Percentiles rank a stretch among this genome's conserved stretches.
Conservation (phyloP, 2,797 vertebrate genomes). For the Alcedo quadribrachys region DNA sequence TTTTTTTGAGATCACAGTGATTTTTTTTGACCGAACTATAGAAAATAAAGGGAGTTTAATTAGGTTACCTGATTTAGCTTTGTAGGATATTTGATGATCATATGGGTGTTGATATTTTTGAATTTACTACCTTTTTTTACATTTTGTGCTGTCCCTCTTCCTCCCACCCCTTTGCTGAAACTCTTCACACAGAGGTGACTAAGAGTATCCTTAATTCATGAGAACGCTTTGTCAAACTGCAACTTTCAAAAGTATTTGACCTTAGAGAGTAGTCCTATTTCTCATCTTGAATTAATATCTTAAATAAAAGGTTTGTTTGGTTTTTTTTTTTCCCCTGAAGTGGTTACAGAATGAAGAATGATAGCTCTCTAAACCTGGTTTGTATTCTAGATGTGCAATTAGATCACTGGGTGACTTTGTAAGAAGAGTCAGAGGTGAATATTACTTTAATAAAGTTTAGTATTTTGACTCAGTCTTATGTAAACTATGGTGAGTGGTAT, state of each 20-base stretch:
- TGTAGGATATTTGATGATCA: not conserved
- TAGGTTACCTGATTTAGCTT: not conserved
- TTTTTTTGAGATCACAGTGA: not conserved
- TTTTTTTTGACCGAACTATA: not conserved
- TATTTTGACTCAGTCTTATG: not conserved
- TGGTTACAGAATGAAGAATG: not conserved
- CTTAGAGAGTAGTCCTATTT: not conserved
- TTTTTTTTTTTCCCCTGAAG: not conserved
- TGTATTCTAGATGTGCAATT: not conserved
- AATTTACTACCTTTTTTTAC: too few relatives aligned
- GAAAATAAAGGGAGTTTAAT: not conserved
- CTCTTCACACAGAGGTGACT: not conserved
- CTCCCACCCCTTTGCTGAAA: not conserved
- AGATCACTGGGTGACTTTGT: not conserved
- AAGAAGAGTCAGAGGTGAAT: not conserved
- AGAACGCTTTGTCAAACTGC: not conserved
- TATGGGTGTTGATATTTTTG: not conserved
- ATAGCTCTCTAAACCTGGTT: not conserved
- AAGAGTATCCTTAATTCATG: not conserved
- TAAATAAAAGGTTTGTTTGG: not conserved
- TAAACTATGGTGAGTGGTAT: not conserved
- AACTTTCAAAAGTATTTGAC: not conserved
- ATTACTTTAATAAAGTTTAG: not conserved
- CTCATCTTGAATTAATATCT: not conserved
- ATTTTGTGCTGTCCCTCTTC: not conserved